Base-by-base conservation (phyloP, 1,140 invertebrate genomes). In the Yoshiicerus persimilis region DNA sequence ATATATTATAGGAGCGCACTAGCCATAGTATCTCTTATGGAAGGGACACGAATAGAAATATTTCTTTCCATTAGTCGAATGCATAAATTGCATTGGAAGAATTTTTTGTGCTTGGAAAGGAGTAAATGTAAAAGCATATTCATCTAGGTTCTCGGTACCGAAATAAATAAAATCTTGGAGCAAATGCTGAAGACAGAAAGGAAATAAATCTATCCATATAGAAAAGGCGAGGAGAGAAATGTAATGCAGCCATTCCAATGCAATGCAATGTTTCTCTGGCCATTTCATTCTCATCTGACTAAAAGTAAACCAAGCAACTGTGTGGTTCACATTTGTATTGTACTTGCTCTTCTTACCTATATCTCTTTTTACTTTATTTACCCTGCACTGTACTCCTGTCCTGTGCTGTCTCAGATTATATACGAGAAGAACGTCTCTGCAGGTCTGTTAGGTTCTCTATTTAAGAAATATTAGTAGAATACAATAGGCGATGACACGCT, bases 101-200 rank as follows among this genome's bases (percentile, higher is more conserved):
- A 36, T 36, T 77, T 77, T n/a, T 77, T 25, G 20, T 16, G 36
- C 10, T 10, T 16, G 41, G 9, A 4, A 47, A 32, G 20, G 25
- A 16, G 23, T 47, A 16, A 36, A 62, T 56, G 83, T 80, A 80
- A 80, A 80, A 80, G 75, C 75, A 80, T 80, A 80, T 80, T 80
- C 75, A 80, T 87, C 39, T 39, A 41, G 27, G 32, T 11, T 87
- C 39, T 39, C 30, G 27, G 32, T 11, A 13, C 11, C 5, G 25
- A 88, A 88, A 88, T 88, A 88, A 88, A 88, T 88, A 88, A 88
- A 88, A 75, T 32, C 83, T 66, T 62, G 87, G 87, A 88, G 85
- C 87, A 88, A 88, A 88, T 88, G 87, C 38, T 77, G 66, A 34
- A 66, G 87, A 88, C 87, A 88, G 87, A 86, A 86, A 86, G 86